Evolutionary conservation across 2,113 vertebrate genomes (phyloP).

Genomic region (Phrynosoma blainvillii): DNA sequence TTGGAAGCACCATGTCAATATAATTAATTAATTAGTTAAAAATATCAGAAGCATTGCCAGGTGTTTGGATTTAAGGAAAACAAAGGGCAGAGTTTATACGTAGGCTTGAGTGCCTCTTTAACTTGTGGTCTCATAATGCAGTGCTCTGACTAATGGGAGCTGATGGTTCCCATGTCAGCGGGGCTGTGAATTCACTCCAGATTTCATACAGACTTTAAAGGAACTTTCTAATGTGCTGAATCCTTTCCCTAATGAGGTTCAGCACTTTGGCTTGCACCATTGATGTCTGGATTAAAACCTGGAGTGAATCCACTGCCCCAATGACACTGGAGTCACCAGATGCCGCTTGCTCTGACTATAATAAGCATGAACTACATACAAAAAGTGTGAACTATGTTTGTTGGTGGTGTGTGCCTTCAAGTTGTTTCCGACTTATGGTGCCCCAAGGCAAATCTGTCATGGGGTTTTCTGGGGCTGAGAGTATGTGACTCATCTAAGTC

Average conservation of each 20-base stretch:
- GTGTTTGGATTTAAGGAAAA: not conserved
- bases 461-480: too few relatives aligned
- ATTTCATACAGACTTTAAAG: too few relatives aligned
- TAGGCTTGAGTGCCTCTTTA: not conserved
- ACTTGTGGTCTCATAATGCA: not conserved
- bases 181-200: too few relatives aligned
- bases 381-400: conserved; percentile 20
- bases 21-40: too few relatives aligned
- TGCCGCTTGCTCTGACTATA: not conserved
- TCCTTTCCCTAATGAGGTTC: not conserved
- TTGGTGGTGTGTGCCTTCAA: too few relatives aligned
- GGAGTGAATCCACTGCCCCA: not conserved
- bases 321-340: too few relatives aligned
- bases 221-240: too few relatives aligned
- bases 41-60: not conserved
- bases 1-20: too few relatives aligned
- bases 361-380: not conserved
- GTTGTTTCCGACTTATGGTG: too few relatives aligned
- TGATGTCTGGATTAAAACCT: not conserved
- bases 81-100: not conserved
- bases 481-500: too few relatives aligned
- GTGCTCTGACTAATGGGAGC: not conserved
- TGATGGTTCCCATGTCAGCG: not conserved
- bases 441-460: too few relatives aligned
- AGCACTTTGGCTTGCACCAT: not conserved